Evolutionary conservation across 2,113 vertebrate genomes (phyloP).

Genomic region (Carettochelys insculpta): DNA sequence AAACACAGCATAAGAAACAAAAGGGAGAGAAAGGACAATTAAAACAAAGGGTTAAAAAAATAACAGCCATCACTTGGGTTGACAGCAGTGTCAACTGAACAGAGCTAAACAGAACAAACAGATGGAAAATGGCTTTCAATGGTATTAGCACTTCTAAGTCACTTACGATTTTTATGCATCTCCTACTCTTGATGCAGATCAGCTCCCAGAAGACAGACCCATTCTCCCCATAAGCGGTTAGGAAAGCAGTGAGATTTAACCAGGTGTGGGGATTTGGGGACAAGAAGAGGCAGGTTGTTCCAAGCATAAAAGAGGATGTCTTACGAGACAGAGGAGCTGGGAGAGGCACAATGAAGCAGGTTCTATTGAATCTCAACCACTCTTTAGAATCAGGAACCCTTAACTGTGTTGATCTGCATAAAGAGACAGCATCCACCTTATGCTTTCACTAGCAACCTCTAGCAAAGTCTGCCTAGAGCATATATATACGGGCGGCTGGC

Average conservation of each 20-base stretch:
- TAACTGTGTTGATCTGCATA: neutral
- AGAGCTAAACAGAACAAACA: neutral
- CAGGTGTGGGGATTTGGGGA: no score
- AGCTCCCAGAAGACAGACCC: neutral
- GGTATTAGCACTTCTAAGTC: neutral
- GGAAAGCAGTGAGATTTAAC: neutral
- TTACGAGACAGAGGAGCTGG: neutral
- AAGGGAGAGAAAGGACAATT: neutral
- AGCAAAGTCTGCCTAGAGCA: constrained; percentile 30
- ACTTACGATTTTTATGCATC: neutral
- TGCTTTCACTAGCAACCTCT: neutral
- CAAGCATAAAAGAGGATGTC: neutral
- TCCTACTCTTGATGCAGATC: neutral
- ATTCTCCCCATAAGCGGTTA: neutral
- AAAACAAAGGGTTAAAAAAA: neutral
- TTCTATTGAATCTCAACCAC: neutral
- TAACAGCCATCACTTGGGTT: neutral
- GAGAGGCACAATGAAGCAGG: no score
- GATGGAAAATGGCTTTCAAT: no score
- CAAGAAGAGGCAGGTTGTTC: neutral
- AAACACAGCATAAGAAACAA: neutral
- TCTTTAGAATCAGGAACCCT: neutral
- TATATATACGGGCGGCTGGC: constrained; percentile 19
- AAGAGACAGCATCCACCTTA: neutral
- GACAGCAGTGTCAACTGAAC: neutral